Base-by-base conservation (phyloP, 2,797 vertebrate genomes). In the Crenichthys baileyi region DNA sequence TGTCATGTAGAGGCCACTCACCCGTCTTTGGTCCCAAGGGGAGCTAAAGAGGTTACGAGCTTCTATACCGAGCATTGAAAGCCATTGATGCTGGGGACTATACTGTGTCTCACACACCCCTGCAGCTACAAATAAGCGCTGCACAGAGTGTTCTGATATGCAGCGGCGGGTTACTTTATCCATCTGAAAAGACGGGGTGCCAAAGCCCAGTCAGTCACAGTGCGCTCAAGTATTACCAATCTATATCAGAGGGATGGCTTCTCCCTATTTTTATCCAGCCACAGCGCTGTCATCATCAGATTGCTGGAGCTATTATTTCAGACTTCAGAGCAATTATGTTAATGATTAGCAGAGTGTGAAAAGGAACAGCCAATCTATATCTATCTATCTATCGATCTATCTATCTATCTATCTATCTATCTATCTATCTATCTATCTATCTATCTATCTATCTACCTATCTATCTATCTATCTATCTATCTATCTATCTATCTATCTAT, bases 31-130 rank as follows among this genome's bases (percentile, higher is more conserved):
- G 86, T 81, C 82, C 76, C 20, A 41, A 67, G 41, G 56, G 82
- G 87, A 83, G 82, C 89, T 84, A 75, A 84, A 88, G n/a, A 86
- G 81, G 82, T 90, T 91, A 92, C 87, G 93, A 91, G 87, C 86
- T 91, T 95, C 95, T 96, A 95, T 94, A 95, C 95, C 92, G 89
- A 95, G 95, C 92, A 77, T 87, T 82, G 91, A 91, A 92, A 94
- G 91, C 92, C 92, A 94, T 94, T 94, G 93, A 96, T 94, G 94
- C 92, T 77, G 73, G 83, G 88, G 87, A 93, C 94, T 95, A 96
- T 95, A 95, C 82, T 81, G 90, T 95, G 90, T 96, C 94, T 95
- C 94, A 95, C 95, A 95, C 94, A 93, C 92, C 55, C 51, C 29
- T 77, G 78, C 86, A 75, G 88, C 92, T 92, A 94, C 92, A 94